Evolutionary conservation across 2,797 vertebrate genomes (phyloP).

Genomic region (Clarias platycephalus): DNA sequence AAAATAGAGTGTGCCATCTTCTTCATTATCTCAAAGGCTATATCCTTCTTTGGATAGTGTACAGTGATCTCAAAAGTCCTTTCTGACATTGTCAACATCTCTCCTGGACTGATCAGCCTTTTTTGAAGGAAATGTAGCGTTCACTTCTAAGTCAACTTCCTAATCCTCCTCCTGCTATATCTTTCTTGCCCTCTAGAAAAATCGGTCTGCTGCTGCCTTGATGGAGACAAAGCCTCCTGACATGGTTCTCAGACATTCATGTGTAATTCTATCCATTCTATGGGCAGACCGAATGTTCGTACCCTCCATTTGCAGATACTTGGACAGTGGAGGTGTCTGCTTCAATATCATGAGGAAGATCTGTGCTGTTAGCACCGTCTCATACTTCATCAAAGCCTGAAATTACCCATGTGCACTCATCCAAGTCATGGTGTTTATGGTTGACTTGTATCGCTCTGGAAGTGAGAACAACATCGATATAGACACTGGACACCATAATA

Average conservation of each 20-base stretch:
- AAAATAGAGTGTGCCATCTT: neutral
- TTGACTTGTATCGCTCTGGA: neutral
- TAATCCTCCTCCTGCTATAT: no score
- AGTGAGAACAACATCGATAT: neutral
- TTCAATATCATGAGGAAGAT: slow-evolving; percentile 33
- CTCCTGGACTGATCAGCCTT: neutral
- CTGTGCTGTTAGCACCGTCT: slow-evolving; percentile 20
- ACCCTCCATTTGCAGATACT: slow-evolving; percentile 14
- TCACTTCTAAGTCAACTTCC: neutral
- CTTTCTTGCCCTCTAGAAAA: no score
- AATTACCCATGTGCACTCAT: neutral
- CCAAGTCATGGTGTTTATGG: no score
- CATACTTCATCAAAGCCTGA: neutral
- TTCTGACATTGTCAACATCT: no score
- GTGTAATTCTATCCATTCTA: neutral
- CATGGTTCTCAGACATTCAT: neutral
- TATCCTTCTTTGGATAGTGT: neutral
- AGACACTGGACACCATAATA: slow-evolving; percentile 18
- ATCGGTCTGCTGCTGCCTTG: neutral
- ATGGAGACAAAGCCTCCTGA: neutral
- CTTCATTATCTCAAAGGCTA: neutral
- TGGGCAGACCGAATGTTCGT: neutral
- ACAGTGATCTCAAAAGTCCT: no score
- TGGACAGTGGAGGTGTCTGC: slow-evolving; percentile 5
- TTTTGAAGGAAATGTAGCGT: neutral